Base-by-base conservation (phyloP, 2,888 invertebrate species). In the Dilophus febrilis region DNA sequence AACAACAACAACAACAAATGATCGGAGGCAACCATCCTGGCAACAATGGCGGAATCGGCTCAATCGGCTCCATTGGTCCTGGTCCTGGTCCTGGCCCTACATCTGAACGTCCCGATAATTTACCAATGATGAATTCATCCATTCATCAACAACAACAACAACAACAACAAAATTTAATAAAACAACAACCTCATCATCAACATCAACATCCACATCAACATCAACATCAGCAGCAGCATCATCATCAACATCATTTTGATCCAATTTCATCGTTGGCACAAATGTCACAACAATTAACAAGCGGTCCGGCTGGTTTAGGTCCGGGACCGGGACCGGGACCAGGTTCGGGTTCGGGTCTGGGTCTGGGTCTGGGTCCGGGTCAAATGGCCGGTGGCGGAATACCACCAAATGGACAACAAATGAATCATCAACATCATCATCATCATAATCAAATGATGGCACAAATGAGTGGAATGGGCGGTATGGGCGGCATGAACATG, bases 181-280 rank as follows among this genome's bases (percentile, higher is more conserved):
- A 16, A 10, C 32, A 32, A 32, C 8, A 6, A 22, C 8, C 8
- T 22, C 22, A 22, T 22, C 22, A 8, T 22, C 22, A 22, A 4
- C 22, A 22, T 16, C 38, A 31, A 32, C 38, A 22, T 30, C 29
- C 8, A 3, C 27, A 8, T 5, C 7, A 27, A 27, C 10, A 10
- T 10, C 6, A 27, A 19, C 6, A 11, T 18, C n/a, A 63, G 66
- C 59, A 50, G 66, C 59, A 56, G 75, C 54, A 61, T 72, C 60
- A 51, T 77, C 73, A 65, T 71, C 61, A 56, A 68, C 71, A 54
- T n/a, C 85, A 75, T 55, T 91, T 91, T 61, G 91, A 91, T 67
- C 91, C 91, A 2, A 91, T 91, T 51, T 85, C 88, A 38, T 91
- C 90, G 8, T 69, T 91, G 53, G 88, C 90, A 40, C 90, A 91